Evolutionary conservation across 1,140 invertebrate genomes (phyloP).

Genomic region (Elymnias hypermnestra): DNA sequence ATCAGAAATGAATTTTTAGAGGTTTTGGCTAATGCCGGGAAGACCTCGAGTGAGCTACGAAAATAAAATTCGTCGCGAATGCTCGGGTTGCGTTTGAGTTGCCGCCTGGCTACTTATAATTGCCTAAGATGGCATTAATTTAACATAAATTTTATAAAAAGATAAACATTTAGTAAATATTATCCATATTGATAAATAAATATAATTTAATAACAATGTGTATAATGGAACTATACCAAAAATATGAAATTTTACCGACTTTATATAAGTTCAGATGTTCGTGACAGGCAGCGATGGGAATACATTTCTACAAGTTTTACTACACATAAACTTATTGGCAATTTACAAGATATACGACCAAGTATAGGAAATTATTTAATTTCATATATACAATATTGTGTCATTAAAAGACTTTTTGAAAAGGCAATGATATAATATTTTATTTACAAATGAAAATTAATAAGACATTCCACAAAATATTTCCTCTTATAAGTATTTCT

Average conservation of each 20-base stretch:
- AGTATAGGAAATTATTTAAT: not conserved
- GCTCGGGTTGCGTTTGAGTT: constrained; percentile 30
- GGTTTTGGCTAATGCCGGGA: constrained; percentile 30
- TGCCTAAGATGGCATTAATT: constrained; percentile 1
- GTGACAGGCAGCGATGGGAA: not conserved
- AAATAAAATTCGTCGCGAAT: constrained; percentile 57
- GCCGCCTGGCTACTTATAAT: not conserved
- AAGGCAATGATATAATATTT: no score
- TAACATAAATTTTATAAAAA: not conserved
- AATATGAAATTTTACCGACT: not conserved
- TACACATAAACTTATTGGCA: not conserved
- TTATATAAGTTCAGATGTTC: not conserved
- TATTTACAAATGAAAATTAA: no score
- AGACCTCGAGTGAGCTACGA: constrained; percentile 59
- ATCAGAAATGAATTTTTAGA: constrained; percentile 11
- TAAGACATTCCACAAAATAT: no score
- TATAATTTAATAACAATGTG: no score
- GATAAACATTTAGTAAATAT: not conserved
- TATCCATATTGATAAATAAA: no score
- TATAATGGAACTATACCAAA: no score
- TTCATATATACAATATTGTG: no score
- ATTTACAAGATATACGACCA: not conserved
- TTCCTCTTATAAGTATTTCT: no score
- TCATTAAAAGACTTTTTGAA: no score
- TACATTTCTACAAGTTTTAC: not conserved